phyloP scores from a whole-genome alignment of 2,113 vertebrate species.

The Dinomys branickii region DNA sequence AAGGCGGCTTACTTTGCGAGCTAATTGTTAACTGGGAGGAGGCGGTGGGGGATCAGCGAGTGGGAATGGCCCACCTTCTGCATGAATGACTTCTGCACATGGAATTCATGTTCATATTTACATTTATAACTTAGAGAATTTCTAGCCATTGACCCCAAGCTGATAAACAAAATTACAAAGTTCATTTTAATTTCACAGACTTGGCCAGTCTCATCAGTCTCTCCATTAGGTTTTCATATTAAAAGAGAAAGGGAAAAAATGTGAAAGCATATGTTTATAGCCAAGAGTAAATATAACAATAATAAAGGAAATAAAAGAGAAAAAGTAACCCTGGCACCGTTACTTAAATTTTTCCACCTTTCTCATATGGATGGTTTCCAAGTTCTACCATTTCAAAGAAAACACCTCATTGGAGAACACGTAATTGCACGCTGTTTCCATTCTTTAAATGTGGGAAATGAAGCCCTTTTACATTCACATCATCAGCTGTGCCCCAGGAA shows the following conservation, averaged over 20 bases:
- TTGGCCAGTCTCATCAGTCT: conserved; percentile 73
- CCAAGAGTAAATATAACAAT: conserved; percentile 79
- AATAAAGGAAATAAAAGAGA: conserved; percentile 76
- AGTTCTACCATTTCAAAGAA: conserved; percentile 73
- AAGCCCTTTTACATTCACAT: conserved; percentile 74
- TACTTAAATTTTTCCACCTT: conserved; percentile 78
- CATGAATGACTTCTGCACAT: conserved; percentile 63
- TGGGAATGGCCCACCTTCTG: conserved; percentile 43
- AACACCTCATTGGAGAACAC: conserved; percentile 76
- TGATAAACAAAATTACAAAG: conserved; percentile 82
- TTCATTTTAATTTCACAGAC: conserved; percentile 79
- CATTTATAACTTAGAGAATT: conserved; percentile 69
- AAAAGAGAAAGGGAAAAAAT: conserved; percentile 34
- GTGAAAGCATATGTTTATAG: conserved; percentile 80
- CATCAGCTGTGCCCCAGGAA: conserved; percentile 74
- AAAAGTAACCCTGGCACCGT: conserved; percentile 76
- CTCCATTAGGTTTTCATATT: conserved; percentile 74
- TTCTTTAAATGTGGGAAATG: conserved; percentile 70
- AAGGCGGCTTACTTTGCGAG: conserved; percentile 60
- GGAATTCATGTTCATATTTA: conserved; percentile 74
- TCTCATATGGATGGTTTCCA: conserved; percentile 71
- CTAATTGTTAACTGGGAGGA: conserved; percentile 70
- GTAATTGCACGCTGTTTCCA: conserved; percentile 74
- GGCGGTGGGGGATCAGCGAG: conserved; percentile 19
- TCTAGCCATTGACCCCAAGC: conserved; percentile 79